Percentiles rank a stretch among this genome's conserved stretches.
phyloP scores from a whole-genome alignment of 2,797 vertebrate genomes.

The Chloroceryle inda region DNA sequence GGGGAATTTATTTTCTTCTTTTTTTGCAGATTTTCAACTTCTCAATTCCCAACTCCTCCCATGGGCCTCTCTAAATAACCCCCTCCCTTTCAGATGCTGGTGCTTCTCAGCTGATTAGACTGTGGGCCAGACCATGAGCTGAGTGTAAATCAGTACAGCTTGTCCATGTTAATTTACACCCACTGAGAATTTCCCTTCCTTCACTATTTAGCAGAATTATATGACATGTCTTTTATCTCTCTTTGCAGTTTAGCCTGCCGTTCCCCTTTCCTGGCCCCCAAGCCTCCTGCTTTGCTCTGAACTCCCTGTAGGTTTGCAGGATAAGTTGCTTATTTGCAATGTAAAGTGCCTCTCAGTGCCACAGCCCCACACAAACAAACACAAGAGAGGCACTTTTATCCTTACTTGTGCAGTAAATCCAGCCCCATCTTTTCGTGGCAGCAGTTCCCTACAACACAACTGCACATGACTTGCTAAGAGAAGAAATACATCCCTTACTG shows the following conservation, averaged over 20 bases:
- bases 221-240: constrained; percentile 42
- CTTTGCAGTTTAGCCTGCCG: not conserved
- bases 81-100: constrained; percentile 19
- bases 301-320: constrained; percentile 30
- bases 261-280: not conserved
- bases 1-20: not conserved
- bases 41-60: not conserved
- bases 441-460: not conserved
- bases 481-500: not conserved
- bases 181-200: constrained; percentile 15
- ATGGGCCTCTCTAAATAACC: not conserved
- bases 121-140: not conserved
- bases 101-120: constrained; percentile 39
- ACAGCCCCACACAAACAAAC: constrained; percentile 23
- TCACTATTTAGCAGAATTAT: constrained; percentile 55
- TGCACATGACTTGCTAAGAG: not conserved
- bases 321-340: constrained; percentile 70
- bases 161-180: constrained; percentile 51
- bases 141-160: constrained; percentile 19
- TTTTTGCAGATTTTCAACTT: not conserved
- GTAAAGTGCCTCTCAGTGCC: constrained; percentile 34
- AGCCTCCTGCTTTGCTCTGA: constrained; percentile 35
- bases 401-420: not conserved
- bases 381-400: not conserved
- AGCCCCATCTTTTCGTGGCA: not conserved